phyloP scores from a whole-genome alignment of 2,888 invertebrate genomes.

The Rapana venosa region DNA sequence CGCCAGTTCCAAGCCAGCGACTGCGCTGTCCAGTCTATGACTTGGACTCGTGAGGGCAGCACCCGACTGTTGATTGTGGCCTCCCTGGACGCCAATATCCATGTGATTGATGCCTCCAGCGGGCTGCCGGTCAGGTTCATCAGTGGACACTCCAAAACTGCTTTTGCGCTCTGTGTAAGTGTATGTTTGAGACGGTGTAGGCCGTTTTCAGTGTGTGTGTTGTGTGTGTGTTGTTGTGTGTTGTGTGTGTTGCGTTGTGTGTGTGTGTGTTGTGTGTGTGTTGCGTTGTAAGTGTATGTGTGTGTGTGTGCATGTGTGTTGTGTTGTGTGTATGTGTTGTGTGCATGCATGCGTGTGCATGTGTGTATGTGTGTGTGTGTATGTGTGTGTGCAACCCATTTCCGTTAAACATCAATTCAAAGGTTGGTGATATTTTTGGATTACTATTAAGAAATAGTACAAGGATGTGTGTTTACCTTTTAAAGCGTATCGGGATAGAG shows the following conservation, averaged over 20 bases:
- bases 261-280: neutral
- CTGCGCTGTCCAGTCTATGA: slow-evolving; percentile 60
- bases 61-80: slow-evolving; percentile 63
- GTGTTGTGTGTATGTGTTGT: neutral
- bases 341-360: neutral
- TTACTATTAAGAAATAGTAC: no score
- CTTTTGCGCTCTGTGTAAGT: slow-evolving; percentile 53
- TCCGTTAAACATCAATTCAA: neutral
- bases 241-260: neutral
- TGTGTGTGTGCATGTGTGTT: slow-evolving; percentile 3
- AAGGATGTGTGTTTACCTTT: neutral
- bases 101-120: slow-evolving; percentile 62
- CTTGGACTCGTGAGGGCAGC: slow-evolving; percentile 63
- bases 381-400: neutral
- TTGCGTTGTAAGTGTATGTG: neutral
- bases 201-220: neutral
- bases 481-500: neutral
- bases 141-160: slow-evolving; percentile 63
- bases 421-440: neutral
- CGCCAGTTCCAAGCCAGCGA: slow-evolving; percentile 64
- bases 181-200: neutral
- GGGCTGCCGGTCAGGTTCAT: slow-evolving; percentile 66
- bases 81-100: slow-evolving; percentile 62
- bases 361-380: neutral
- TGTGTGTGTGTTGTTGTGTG: neutral